Base-by-base conservation (phyloP, 2,797 vertebrate species). In the Poeciliopsis infans region DNA sequence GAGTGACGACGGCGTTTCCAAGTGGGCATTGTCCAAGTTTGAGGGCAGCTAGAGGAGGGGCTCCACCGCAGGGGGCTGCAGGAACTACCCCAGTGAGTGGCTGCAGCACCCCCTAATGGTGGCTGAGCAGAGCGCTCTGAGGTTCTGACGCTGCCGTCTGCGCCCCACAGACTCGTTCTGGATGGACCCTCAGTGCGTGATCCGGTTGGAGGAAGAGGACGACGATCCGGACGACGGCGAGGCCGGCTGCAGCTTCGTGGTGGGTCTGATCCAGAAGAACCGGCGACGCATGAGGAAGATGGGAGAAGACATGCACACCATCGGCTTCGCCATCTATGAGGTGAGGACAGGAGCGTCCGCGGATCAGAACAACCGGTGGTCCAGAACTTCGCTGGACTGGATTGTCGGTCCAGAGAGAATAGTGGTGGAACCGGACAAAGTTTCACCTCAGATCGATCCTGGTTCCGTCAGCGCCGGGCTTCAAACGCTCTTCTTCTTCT, bases 181-280 rank as follows among this genome's bases (percentile, higher is more conserved):
- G 97, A 97, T 90, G 74, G 98, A 98, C 51, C 97, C 97, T 0
- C 97, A 97, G 93, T 98, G 96, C 76, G 95, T 95, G 79, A 96
- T 98, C 79, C 86, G 10, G 1, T 68, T 97, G 95, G 91, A 96
- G 0, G 95, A 97, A 57, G 94, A 95, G 25, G 97, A 97, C 0
- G 93, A 97, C 6, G 95, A 96, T 88, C 95, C 96, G 0, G 91
- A 94, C 0, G 72, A 83, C 0, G 73, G 87, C 0, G 94, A 97
- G 28, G 86, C 87, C 0, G 93, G 95, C 88, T 97, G 97, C 77
- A 96, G 95, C 1, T 82, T 97, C 0, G 90, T 98, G 72, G 88
- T 97, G 36, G 97, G 96, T 23, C 91, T 97, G 80, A 97, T 97
- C 92, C 97, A 98, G 95, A 98, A 98, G 94, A 96, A 97, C 85